phyloP scores from a whole-genome alignment of 2,888 invertebrate species.

The Leuctra nigra region DNA sequence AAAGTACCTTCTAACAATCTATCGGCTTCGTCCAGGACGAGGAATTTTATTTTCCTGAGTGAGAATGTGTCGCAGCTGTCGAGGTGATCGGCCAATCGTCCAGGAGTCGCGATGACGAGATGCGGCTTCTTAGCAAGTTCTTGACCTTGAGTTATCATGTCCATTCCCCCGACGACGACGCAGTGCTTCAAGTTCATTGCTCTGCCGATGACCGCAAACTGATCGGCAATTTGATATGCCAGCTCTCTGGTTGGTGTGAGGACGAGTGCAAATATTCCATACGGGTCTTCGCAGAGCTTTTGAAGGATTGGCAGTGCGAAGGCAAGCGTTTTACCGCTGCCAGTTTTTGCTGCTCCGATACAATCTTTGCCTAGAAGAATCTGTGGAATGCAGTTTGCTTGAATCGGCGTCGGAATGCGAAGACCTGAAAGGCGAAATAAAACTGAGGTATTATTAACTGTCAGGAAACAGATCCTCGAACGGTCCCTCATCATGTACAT shows the following conservation, averaged over 20 bases:
- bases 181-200: constrained; percentile 75
- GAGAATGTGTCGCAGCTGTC: constrained; percentile 78
- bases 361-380: constrained; percentile 78
- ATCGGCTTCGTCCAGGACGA: constrained; percentile 97
- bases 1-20: constrained; percentile 74
- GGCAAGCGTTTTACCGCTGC: constrained; percentile 96
- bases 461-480: neutral
- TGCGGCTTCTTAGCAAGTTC: constrained; percentile 82
- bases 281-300: constrained; percentile 87
- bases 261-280: constrained; percentile 90
- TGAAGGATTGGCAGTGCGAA: constrained; percentile 94
- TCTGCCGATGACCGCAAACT: constrained; percentile 87
- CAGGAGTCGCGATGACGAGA: constrained; percentile 94
- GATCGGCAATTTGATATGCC: constrained; percentile 89
- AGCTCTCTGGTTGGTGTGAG: constrained; percentile 93
- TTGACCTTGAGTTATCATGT: constrained; percentile 81
- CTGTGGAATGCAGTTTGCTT: constrained; percentile 69
- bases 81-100: constrained; percentile 83
- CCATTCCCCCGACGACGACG: constrained; percentile 92
- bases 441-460: neutral
- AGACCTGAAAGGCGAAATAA: constrained; percentile 51
- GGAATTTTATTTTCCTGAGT: constrained; percentile 69
- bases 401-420: constrained; percentile 72
- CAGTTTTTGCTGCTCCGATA: constrained; percentile 95
- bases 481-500: no score